Percentiles rank a stretch among this genome's conserved stretches.
phyloP scores from a whole-genome alignment of 2,113 vertebrate genomes.

The Hymenochirus boettgeri region DNA sequence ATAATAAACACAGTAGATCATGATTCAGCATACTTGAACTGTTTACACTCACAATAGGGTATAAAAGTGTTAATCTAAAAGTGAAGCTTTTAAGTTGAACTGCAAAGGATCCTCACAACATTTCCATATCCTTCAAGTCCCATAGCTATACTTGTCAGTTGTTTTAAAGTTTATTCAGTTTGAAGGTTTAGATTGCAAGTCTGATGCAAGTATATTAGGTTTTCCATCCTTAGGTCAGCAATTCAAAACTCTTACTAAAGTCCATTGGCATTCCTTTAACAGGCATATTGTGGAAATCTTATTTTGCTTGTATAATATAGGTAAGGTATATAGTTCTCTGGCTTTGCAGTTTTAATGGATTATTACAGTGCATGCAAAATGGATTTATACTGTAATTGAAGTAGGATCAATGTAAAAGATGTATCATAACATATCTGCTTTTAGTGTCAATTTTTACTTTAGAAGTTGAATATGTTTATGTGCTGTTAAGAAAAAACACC shows the following conservation, averaged over 20 bases:
- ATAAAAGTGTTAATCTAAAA: constrained; percentile 14
- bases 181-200: constrained; percentile 21
- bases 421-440: too few species aligned
- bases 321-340: too few species aligned
- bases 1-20: constrained; percentile 1
- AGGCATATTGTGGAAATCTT: constrained; percentile 1
- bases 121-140: constrained; percentile 18
- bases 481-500: too few species aligned
- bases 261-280: constrained; percentile 14
- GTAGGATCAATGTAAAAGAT: too few species aligned
- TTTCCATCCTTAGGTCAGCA: constrained; percentile 33
- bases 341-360: too few species aligned
- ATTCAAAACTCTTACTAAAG: constrained; percentile 18
- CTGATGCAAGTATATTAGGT: constrained; percentile 23
- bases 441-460: too few species aligned
- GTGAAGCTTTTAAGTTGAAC: constrained; percentile 3
- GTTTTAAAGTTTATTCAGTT: constrained; percentile 19
- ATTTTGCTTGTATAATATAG: background rate
- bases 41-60: constrained; percentile 1
- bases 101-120: constrained; percentile 5
- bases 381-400: too few species aligned
- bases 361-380: too few species aligned
- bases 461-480: too few species aligned
- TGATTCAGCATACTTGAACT: background rate
- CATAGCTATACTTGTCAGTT: constrained; percentile 20